Conservation (phyloP, 2,113 vertebrate species). For the Panthera uncia region DNA sequence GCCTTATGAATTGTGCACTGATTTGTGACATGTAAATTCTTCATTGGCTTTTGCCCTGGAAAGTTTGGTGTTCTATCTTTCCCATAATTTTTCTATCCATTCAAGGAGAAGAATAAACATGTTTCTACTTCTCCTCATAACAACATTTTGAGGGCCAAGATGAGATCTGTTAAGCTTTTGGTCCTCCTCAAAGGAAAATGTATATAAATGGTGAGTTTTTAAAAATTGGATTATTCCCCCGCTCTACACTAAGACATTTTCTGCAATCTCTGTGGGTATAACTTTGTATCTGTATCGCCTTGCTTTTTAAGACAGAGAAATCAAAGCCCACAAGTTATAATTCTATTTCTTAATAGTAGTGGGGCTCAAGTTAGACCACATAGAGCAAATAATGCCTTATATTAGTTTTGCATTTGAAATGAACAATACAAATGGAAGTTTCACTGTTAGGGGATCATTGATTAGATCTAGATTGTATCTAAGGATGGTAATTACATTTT, state of each 20-base stretch:
- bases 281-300: not conserved
- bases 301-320: not conserved
- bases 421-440: not conserved
- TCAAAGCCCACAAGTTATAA: not conserved
- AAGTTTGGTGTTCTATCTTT: not conserved
- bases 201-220: not conserved
- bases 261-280: not conserved
- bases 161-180: not conserved
- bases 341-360: not conserved
- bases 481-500: conserved; percentile 9
- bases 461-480: not conserved
- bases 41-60: not conserved
- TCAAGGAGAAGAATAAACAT: not conserved
- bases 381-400: conserved; percentile 34
- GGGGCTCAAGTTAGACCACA: not conserved
- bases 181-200: not conserved
- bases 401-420: conserved; percentile 31
- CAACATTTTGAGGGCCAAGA: not conserved
- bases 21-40: not conserved
- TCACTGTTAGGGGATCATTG: not conserved
- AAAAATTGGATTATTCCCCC: not conserved
- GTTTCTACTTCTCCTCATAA: not conserved
- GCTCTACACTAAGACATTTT: not conserved
- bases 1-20: not conserved
- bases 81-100: not conserved